phyloP scores from a whole-genome alignment of 2,888 invertebrate genomes.

The Ectemnius cavifrons region DNA sequence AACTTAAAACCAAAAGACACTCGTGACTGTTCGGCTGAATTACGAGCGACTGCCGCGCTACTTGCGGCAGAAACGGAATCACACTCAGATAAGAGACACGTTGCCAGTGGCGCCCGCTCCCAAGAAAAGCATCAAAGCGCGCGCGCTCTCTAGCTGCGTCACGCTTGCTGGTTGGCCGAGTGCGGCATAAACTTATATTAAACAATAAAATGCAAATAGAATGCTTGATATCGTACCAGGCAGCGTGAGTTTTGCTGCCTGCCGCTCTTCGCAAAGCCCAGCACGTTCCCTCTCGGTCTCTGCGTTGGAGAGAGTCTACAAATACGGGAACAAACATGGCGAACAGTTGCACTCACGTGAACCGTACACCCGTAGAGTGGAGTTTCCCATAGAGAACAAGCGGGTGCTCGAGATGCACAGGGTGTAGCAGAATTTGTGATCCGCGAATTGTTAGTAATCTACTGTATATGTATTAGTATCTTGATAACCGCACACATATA shows the following conservation, averaged over 20 bases:
- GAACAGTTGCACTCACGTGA: too few relatives aligned
- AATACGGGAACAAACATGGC: neutral
- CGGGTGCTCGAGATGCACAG: too few relatives aligned
- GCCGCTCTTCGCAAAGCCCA: too few relatives aligned
- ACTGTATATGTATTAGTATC: too few relatives aligned
- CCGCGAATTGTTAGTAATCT: too few relatives aligned
- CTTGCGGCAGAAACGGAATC: slow-evolving; percentile 26
- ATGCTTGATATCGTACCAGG: slow-evolving; percentile 55
- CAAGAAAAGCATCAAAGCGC: neutral
- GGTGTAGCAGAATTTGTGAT: too few relatives aligned
- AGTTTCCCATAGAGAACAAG: too few relatives aligned
- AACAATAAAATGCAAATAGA: slow-evolving; percentile 74
- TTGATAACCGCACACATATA: too few relatives aligned
- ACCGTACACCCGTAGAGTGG: too few relatives aligned
- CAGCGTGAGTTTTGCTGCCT: neutral
- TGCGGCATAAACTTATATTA: slow-evolving; percentile 72
- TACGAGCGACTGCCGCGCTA: slow-evolving; percentile 32
- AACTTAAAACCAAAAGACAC: neutral
- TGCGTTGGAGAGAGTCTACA: neutral
- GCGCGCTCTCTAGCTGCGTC: slow-evolving; percentile 22
- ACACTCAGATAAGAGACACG: slow-evolving; percentile 24
- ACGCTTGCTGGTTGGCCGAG: slow-evolving; percentile 30
- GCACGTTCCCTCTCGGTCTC: too few relatives aligned
- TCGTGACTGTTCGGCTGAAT: slow-evolving; percentile 50
- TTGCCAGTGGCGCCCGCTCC: slow-evolving; percentile 18